A percentile compares a stretch with the other conserved stretches of the same genome.
Conservation (phyloP, 2,888 invertebrate genomes). For the Mechanitis mazaeus region DNA sequence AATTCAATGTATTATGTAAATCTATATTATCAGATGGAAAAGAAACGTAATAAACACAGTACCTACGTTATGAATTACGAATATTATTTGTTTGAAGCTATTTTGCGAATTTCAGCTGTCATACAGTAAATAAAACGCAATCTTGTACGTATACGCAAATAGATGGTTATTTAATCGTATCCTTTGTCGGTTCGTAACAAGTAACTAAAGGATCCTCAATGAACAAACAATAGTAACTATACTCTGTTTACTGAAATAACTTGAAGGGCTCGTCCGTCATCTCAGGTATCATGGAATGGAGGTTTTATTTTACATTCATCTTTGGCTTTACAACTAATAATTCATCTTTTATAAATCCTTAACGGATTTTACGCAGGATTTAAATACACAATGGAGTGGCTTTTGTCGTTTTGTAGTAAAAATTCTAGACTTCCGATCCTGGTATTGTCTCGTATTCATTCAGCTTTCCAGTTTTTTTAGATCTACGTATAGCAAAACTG, state of each 20-base stretch:
- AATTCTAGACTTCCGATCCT: not conserved
- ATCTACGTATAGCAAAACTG: no score
- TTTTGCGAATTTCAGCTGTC: not conserved
- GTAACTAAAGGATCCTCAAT: constrained; percentile 50
- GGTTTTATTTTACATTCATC: constrained; percentile 23
- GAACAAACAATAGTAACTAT: constrained; percentile 61
- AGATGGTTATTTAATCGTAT: constrained; percentile 9
- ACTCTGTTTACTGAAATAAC: constrained; percentile 50
- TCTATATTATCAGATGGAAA: not conserved
- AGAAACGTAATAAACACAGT: not conserved
- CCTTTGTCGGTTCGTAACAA: constrained; percentile 24
- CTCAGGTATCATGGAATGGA: constrained; percentile 11
- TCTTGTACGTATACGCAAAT: constrained; percentile 1
- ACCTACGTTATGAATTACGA: no score
- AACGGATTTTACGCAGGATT: not conserved
- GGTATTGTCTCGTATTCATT: not conserved
- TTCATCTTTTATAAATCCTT: not conserved
- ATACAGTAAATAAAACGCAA: constrained; percentile 4
- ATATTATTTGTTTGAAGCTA: no score
- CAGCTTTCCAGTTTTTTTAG: not conserved
- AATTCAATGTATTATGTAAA: constrained; percentile 11
- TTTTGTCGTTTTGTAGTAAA: not conserved
- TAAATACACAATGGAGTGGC: not conserved
- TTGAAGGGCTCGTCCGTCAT: not conserved
- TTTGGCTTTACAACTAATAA: constrained; percentile 13